These are phyloP conservation scores for Intellagama lesueurii DNA, from an alignment of 2,797 vertebrate genomes.

Conservation along the genomic window DNA sequence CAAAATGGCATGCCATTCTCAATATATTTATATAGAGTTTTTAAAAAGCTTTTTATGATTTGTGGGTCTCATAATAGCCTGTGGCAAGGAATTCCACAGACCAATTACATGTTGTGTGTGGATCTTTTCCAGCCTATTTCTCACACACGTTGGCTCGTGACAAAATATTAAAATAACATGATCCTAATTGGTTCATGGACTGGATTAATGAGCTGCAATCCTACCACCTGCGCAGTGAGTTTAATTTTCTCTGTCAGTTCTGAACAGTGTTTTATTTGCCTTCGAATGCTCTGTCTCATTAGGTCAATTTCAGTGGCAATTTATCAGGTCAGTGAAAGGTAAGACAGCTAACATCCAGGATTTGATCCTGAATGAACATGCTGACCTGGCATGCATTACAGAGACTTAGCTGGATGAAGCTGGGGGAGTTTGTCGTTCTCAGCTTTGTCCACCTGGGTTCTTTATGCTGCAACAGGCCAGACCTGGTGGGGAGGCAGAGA, in stretches of 20 bases:
- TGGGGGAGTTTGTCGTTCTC: no score
- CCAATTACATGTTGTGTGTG: background rate
- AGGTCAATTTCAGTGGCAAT: conserved; percentile 13
- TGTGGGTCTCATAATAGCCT: background rate
- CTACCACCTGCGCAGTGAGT: conserved; percentile 3
- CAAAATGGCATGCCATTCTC: background rate
- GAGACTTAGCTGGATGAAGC: no score
- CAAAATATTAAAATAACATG: conserved; percentile 39
- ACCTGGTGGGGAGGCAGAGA: no score
- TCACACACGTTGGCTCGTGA: background rate
- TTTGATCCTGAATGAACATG: no score
- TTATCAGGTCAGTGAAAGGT: conserved; percentile 16
- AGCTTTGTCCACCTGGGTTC: no score
- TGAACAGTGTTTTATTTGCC: background rate
- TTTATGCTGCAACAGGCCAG: no score
- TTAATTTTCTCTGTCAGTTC: conserved; percentile 11
- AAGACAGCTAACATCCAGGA: no score
- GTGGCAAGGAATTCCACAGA: conserved; percentile 6
- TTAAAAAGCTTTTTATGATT: background rate
- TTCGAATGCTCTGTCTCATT: conserved; percentile 24
- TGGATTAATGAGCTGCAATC: conserved; percentile 15
- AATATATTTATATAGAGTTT: background rate
- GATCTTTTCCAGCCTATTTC: conserved; percentile 11
- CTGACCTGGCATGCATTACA: no score
- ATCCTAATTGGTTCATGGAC: conserved; percentile 8